Base-by-base conservation (phyloP, 2,113 vertebrate genomes). In the Microcebus tavaratra region DNA sequence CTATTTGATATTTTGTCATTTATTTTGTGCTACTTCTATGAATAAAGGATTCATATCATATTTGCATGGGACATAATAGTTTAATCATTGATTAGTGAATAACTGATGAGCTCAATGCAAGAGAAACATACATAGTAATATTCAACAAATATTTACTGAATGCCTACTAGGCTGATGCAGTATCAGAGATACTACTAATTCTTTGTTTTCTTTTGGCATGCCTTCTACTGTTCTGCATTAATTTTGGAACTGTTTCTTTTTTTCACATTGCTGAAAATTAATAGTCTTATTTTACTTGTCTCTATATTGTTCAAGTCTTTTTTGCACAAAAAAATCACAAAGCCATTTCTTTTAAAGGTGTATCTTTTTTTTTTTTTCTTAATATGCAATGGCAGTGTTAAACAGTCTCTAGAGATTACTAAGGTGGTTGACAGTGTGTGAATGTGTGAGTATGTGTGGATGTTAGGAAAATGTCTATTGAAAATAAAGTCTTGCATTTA, bases 351-450 rank as follows among this genome's bases (percentile, higher is more conserved):
- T 36, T 82, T 36, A 4, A 31, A 61, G 63, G 39, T 57, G 14
- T 53, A 18, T 45, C 20, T 57, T 57, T 65, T 6, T 57, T 36
- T 36, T 36, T 67, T 42, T 55, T 70, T 50, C 31, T 3, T 0
- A 20, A n/a, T 67, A 70, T 94, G 70, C n/a, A 87, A 81, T 97
- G 94, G 75, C 93, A 97, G 90, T 79, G 48, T 87, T 94, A 84
- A 67, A 50, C 12, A 88, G n/a, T 90, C 53, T 87, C 70, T 88
- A n/a, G 55, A 82, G 65, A 68, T 72, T 85, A 88, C 61, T 92
- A 82, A 29, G 0, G 0, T 12, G 36, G 10, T 11, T 57, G 14
- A 79, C 70, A n/a, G 2, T 91, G 12, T 92, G 82, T 87, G 27
- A 0, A 39, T 73, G 27, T 93, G 48, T 95, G 55, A 67, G 17